Evolutionary conservation across 2,797 vertebrate genomes (phyloP).

Genomic region (Tragopan temminckii): DNA sequence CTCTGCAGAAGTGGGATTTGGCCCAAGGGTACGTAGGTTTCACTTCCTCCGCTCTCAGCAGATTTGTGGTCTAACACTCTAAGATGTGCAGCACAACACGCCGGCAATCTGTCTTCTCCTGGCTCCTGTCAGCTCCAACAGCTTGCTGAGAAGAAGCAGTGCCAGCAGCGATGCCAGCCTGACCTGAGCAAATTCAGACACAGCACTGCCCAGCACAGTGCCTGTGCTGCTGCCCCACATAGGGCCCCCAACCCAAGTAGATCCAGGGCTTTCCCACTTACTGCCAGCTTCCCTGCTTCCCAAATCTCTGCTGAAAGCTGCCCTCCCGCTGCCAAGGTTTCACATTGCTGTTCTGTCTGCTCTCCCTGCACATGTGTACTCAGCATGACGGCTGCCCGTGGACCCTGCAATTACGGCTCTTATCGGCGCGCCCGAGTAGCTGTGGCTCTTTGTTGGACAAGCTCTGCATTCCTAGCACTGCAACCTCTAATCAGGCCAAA

Average conservation of each 20-base stretch:
- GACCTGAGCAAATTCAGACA: background rate
- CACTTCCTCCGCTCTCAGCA: constrained; percentile 38
- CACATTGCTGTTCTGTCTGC: background rate
- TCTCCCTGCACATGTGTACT: background rate
- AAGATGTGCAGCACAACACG: constrained; percentile 41
- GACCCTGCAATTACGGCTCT: constrained; percentile 18
- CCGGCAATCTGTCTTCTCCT: constrained; percentile 63
- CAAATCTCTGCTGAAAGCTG: background rate
- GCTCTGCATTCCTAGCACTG: constrained; percentile 45
- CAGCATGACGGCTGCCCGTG: background rate
- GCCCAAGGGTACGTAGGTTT: background rate
- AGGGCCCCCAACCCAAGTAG: background rate
- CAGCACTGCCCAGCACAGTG: background rate
- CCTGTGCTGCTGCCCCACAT: background rate
- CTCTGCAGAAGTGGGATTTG: constrained; percentile 7
- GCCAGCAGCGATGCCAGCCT: background rate
- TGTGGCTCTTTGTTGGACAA: constrained; percentile 27
- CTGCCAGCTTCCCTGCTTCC: background rate
- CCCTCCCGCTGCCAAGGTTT: background rate
- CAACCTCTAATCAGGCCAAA: constrained; percentile 43
- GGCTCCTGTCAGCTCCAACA: constrained; percentile 49
- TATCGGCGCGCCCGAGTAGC: background rate
- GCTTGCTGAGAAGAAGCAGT: background rate
- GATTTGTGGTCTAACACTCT: constrained; percentile 75
- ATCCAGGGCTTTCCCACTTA: background rate